A percentile compares a stretch with the other conserved stretches of the same genome.
Conservation (phyloP, 2,797 vertebrate genomes). For the Onychomys torridus region DNA sequence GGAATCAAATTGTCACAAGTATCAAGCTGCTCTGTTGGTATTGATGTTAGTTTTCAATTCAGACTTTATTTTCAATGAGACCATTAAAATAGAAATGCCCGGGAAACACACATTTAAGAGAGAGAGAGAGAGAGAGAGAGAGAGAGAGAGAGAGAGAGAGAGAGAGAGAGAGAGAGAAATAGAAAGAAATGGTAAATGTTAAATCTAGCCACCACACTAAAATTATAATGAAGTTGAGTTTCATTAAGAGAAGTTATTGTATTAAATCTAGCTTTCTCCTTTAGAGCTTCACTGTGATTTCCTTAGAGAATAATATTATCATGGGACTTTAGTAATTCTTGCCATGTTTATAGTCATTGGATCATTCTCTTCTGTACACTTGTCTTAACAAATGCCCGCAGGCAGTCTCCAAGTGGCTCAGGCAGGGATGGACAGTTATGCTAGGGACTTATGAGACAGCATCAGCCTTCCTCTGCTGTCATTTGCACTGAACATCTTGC, state of each 20-base stretch:
- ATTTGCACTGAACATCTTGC: neutral
- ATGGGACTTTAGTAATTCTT: neutral
- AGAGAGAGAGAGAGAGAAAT: neutral
- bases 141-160: too few species aligned
- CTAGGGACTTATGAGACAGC: neutral
- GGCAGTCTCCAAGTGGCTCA: neutral
- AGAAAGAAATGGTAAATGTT: neutral
- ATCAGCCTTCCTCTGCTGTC: neutral
- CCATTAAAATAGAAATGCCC: neutral
- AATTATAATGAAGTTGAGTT: constrained; percentile 42
- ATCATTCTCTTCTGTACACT: constrained; percentile 24
- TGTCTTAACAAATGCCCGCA: neutral
- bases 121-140: too few species aligned
- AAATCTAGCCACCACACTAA: neutral
- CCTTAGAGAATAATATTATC: neutral
- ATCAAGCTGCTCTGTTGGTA: neutral
- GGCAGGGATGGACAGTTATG: neutral
- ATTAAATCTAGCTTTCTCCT: constrained; percentile 31
- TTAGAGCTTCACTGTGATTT: constrained; percentile 41
- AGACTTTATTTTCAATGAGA: neutral
- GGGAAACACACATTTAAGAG: neutral
- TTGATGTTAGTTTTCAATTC: neutral
- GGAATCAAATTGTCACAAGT: neutral
- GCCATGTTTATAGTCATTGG: neutral
- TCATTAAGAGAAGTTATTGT: constrained; percentile 9